phyloP scores from a whole-genome alignment of 2,797 vertebrate genomes.

The Fistularia commersonii region DNA sequence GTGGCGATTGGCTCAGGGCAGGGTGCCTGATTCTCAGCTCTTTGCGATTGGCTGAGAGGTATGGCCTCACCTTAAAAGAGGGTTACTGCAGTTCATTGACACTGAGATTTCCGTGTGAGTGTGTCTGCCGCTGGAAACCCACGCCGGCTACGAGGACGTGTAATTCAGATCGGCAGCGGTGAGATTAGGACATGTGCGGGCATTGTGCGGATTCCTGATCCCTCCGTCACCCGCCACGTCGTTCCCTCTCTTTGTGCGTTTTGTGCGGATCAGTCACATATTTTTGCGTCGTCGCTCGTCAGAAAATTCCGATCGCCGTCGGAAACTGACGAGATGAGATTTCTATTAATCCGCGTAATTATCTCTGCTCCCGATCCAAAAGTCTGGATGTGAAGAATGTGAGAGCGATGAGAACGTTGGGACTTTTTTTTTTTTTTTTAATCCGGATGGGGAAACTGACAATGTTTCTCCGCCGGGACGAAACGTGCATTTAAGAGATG shows the following conservation, averaged over 20 bases:
- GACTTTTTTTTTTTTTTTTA: no score
- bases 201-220: constrained; percentile 31
- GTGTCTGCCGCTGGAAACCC: constrained; percentile 24
- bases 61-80: constrained; percentile 77
- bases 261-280: neutral
- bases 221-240: constrained; percentile 5
- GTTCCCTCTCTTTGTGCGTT: no score
- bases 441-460: no score
- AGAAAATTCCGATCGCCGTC: no score
- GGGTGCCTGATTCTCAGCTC: constrained; percentile 65
- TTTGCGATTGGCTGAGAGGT: constrained; percentile 69
- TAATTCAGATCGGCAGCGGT: constrained; percentile 13
- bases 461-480: no score
- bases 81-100: constrained; percentile 79
- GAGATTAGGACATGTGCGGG: constrained; percentile 12
- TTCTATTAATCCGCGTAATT: no score
- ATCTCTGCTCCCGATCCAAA: no score
- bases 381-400: no score
- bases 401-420: no score
- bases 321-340: no score
- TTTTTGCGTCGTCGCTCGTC: neutral
- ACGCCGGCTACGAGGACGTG: constrained; percentile 22
- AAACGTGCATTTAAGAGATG: no score
- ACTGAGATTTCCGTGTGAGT: constrained; percentile 33
- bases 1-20: constrained; percentile 67